phyloP scores from a whole-genome alignment of 2,888 invertebrate genomes.

The Acrobasis suavella region DNA sequence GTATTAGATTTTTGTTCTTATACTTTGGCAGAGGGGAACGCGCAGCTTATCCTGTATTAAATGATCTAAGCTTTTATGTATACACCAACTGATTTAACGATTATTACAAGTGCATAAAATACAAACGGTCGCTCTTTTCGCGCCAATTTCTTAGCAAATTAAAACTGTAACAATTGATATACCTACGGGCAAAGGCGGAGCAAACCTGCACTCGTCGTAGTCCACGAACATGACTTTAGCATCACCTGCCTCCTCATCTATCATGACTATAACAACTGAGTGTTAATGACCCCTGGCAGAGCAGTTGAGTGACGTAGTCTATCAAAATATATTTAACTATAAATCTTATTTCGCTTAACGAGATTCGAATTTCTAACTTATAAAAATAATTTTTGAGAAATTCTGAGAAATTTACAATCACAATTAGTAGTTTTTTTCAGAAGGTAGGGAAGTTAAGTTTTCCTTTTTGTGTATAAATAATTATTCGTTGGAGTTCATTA shows the following conservation, averaged over 20 bases:
- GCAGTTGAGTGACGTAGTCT: constrained; percentile 14
- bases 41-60: no score
- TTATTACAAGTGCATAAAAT: no score
- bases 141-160: neutral
- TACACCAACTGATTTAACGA: neutral
- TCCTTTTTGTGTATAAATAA: no score
- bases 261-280: constrained; percentile 6
- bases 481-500: no score
- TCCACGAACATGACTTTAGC: constrained; percentile 17
- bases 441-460: no score
- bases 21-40: no score
- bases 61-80: no score
- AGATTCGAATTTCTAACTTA: neutral
- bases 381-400: neutral
- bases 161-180: neutral
- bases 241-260: constrained; percentile 22
- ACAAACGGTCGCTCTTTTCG: neutral
- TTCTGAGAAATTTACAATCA: no score
- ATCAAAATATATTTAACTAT: constrained; percentile 3
- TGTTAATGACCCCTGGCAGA: constrained; percentile 8
- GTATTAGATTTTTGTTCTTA: no score
- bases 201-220: constrained; percentile 4
- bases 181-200: constrained; percentile 10
- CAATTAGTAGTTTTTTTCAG: no score
- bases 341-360: neutral